Evolutionary conservation across 2,797 vertebrate genomes (phyloP).

Genomic region (Spinus olivaceus): DNA sequence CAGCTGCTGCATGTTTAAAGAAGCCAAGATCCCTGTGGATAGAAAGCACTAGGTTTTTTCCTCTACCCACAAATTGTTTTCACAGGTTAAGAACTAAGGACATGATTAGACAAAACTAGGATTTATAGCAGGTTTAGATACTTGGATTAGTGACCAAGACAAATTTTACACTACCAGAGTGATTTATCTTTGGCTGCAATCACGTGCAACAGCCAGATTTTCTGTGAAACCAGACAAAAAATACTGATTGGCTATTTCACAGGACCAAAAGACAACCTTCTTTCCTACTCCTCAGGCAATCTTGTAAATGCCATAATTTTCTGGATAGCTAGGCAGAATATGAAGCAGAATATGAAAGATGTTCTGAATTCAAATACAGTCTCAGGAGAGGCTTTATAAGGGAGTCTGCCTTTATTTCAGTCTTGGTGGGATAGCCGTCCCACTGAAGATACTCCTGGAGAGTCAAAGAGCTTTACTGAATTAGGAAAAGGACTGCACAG

Average conservation of each 20-base stretch:
- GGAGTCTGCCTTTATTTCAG: neutral
- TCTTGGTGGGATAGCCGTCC: neutral
- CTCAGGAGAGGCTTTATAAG: neutral
- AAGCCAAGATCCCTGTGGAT: neutral
- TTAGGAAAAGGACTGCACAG: neutral
- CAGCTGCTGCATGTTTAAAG: neutral
- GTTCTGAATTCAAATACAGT: neutral
- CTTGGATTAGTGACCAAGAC: neutral
- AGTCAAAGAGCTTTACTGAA: neutral
- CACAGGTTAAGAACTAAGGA: neutral
- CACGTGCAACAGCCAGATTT: neutral
- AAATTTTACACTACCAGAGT: neutral
- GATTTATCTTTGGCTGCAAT: neutral
- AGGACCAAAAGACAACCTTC: neutral
- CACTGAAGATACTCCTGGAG: neutral
- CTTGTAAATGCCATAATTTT: neutral
- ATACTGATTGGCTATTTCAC: neutral
- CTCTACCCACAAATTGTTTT: neutral
- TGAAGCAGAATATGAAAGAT: neutral
- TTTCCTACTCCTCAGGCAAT: neutral
- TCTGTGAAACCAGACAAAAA: neutral
- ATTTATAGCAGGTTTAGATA: neutral
- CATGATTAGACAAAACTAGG: neutral
- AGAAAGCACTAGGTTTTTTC: neutral
- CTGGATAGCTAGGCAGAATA: neutral